These are phyloP conservation scores for Nixonia krombeini DNA, from an alignment of 1,140 invertebrate genomes.

Conservation along the genomic window DNA sequence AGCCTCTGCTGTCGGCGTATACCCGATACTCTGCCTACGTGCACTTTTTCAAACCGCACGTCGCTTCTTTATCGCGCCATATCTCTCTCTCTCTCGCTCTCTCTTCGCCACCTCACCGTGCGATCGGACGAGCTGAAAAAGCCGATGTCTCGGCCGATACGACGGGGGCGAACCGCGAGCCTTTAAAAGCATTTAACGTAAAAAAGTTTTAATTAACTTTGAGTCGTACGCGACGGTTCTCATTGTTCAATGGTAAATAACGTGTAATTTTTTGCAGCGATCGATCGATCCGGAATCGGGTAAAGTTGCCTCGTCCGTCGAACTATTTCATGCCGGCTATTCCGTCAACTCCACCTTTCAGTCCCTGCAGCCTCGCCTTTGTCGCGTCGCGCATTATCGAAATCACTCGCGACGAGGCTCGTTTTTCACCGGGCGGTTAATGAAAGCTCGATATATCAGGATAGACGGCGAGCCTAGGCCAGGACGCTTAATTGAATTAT, in stretches of 20 bases:
- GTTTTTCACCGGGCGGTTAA: conserved; percentile 19
- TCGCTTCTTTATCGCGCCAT: too few species aligned
- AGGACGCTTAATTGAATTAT: conserved; percentile 45
- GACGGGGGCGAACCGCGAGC: conserved; percentile 12
- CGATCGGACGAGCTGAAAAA: conserved; percentile 29
- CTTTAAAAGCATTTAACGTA: conserved; percentile 31
- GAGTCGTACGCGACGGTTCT: too few species aligned
- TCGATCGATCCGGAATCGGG: too few species aligned
- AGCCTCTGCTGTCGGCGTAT: conserved; percentile 33
- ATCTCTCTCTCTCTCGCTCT: too few species aligned
- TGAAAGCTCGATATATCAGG: conserved; percentile 28
- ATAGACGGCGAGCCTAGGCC: conserved; percentile 23
- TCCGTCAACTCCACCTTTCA: too few species aligned
- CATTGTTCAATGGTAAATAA: too few species aligned
- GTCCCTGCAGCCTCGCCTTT: too few species aligned
- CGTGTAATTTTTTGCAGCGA: too few species aligned
- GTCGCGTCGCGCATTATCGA: conserved; percentile 15
- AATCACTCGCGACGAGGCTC: background rate
- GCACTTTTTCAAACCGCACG: conserved; percentile 18
- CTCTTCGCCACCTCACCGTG: conserved; percentile 6
- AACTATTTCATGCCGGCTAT: too few species aligned
- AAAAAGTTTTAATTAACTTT: conserved; percentile 41
- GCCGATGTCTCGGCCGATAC: conserved; percentile 18
- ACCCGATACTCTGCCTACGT: conserved; percentile 33
- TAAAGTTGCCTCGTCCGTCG: too few species aligned